These are phyloP conservation scores for Tricholauxania praeusta DNA, from an alignment of 2,888 invertebrate species.

Conservation along the genomic window DNA sequence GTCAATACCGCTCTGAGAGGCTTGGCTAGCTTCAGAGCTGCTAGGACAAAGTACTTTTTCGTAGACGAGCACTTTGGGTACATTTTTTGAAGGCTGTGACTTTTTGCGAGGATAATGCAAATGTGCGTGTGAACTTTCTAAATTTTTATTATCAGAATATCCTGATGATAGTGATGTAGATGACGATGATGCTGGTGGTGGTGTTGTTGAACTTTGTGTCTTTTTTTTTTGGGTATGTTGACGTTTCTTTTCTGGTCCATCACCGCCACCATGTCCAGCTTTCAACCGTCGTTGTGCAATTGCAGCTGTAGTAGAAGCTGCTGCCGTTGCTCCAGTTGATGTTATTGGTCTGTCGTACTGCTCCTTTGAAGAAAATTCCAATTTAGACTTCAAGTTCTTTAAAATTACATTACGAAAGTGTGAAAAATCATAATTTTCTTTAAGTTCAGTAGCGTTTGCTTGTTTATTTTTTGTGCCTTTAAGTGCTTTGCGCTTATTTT, in stretches of 20 bases:
- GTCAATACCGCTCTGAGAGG: background rate
- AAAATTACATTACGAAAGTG: slow-evolving; percentile 50
- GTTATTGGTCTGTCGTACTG: slow-evolving; percentile 38
- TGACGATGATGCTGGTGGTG: slow-evolving; percentile 48
- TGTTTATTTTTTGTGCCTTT: slow-evolving; percentile 31
- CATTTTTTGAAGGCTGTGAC: slow-evolving; percentile 17
- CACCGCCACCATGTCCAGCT: slow-evolving; percentile 30
- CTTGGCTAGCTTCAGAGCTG: slow-evolving; percentile 46
- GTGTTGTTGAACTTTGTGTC: slow-evolving; percentile 46
- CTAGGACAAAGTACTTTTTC: slow-evolving; percentile 50
- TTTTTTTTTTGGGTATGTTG: slow-evolving; percentile 26
- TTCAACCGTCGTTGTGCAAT: slow-evolving; percentile 42
- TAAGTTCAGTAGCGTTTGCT: slow-evolving; percentile 8
- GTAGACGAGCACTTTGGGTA: slow-evolving; percentile 40
- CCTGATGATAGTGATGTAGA: slow-evolving; percentile 19
- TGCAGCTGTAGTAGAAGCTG: slow-evolving; percentile 37
- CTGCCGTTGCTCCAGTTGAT: slow-evolving; percentile 47
- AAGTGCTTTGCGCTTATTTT: slow-evolving; percentile 37
- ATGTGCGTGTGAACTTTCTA: slow-evolving; percentile 21
- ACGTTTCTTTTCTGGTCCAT: slow-evolving; percentile 10
- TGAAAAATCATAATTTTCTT: slow-evolving; percentile 48
- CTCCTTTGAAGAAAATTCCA: background rate
- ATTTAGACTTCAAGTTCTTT: slow-evolving; percentile 43
- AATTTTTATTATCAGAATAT: slow-evolving; percentile 25
- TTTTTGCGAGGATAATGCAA: slow-evolving; percentile 12